Evolutionary conservation across 2,113 vertebrate species (phyloP), one percentile per base, ranked within the genome.

Genomic region (Myotis lucifugus): DNA sequence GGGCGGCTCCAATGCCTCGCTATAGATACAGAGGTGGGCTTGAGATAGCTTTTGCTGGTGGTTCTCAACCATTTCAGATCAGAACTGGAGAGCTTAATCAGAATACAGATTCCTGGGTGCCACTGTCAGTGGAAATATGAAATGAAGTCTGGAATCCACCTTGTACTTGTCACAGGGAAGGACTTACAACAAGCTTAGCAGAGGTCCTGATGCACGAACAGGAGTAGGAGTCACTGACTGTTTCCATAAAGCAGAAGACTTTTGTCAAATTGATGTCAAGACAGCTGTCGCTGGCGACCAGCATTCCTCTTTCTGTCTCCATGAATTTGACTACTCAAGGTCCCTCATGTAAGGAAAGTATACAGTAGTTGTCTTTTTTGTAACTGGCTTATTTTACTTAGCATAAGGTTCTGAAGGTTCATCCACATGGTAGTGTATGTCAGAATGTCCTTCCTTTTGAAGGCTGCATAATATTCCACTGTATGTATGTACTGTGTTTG

Each of bases 401-500:
- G 48, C 67, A 42, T 37, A 27, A 21, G 2, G 32, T 79, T 42
- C 78, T 37, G 32, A 18, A 27, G 11, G 32, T 34, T 67, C 27
- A 59, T 29, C 21, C 25, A n/a, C 0, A 6, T 2, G 27, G 23
- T 8, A 32, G 67, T 67, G 2, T 8, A 3, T 73, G 27, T 50
- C 42, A 32, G 34, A n/a, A 37, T 25, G 15, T 15, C 52, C 76
- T 87, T 83, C 29, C 59, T 86, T 64, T 90, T 42, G 11, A 32
- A 48, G 61, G 52, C 32, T 50, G 4, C 27, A 1, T 83, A 64
- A 7, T 73, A 77, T 25, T 56, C 37, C 54, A 32, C 0, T 13
- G 8, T 11, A 0, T 4, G 5, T 2, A 25, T 0, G 8, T 2
- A 56, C 7, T 5, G 3, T 2, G 3, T 19, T 40, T 40, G 10